Base-by-base conservation (phyloP, 2,797 vertebrate species). In the Periparus ater region DNA sequence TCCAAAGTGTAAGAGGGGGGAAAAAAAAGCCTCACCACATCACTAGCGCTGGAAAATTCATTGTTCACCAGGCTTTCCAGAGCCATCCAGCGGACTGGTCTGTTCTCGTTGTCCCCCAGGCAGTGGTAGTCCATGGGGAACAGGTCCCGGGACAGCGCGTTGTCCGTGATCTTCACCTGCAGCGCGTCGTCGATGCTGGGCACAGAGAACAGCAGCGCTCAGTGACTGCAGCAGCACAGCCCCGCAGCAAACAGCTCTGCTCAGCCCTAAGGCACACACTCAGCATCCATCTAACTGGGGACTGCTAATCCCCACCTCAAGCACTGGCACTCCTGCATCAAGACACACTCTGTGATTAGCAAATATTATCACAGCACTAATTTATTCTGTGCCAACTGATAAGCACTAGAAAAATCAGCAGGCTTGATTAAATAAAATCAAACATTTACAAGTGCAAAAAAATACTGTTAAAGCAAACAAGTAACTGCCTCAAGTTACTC, bases 71-170 rank as follows among this genome's bases (percentile, higher is more conserved):
- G 98, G 91, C 99, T 99, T 95, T 99, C 99, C 70, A 99, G 98
- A 78, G 99, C 99, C 99, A 99, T 99, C 99, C 99, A 99, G 73
- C 99, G 98, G 51, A 99, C 99, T 0, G 99, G 99, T 36, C 99
- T 98, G 97, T 99, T 99, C 96, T 99, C 99, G 30, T 99, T 99
- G 96, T 99, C 99, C 86, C 99, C 99, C 61, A 99, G 98, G 96
- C 99, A 99, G 97, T 99, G 99, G 96, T 99, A 99, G 96, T 99
- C 99, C 99, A 99, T 99, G 51, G 99, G 99, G 97, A 99, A 99
- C 7, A 99, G 98, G 97, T 99, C 99, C 95, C 99, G 98, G 40
- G 99, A 98, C 14, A 99, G 98, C 19, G 99, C 99, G 17, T 99
- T 99, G 97, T 99, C 99, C 72, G 99, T 99, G 96, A 99, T 99